phyloP scores from a whole-genome alignment of 2,113 vertebrate species.

The Clinocottus analis region DNA sequence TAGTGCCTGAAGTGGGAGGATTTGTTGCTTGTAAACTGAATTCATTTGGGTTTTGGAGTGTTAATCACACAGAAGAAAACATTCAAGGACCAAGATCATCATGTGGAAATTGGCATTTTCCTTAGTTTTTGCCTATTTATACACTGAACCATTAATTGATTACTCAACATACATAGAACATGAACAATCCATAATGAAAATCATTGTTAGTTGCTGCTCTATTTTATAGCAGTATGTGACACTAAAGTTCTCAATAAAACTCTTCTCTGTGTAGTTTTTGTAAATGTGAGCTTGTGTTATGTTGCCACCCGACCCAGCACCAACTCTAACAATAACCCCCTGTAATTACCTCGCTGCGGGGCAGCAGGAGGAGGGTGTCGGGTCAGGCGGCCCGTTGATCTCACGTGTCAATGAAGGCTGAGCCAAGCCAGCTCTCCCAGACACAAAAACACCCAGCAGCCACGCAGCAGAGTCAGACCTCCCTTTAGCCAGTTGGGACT shows the following conservation, averaged over 20 bases:
- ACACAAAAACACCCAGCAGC: slow-evolving; percentile 61
- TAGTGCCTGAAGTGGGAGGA: neutral
- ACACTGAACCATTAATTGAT: neutral
- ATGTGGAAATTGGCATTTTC: neutral
- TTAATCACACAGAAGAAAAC: neutral
- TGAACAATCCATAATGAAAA: neutral
- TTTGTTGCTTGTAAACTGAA: neutral
- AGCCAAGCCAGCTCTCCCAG: slow-evolving; percentile 48
- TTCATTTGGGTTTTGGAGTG: neutral
- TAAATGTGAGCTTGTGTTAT: neutral
- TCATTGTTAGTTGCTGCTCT: neutral
- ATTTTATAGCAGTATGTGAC: neutral
- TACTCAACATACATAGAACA: neutral
- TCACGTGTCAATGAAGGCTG: slow-evolving; percentile 66
- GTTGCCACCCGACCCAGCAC: slow-evolving; percentile 40
- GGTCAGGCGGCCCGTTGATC: slow-evolving; percentile 57
- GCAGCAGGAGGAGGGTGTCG: slow-evolving; percentile 53
- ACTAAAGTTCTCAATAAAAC: neutral
- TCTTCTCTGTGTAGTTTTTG: neutral
- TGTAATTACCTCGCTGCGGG: slow-evolving; percentile 59
- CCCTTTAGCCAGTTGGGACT: slow-evolving; percentile 42
- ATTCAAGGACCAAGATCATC: neutral
- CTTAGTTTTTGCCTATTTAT: neutral
- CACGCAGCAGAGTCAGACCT: slow-evolving; percentile 35
- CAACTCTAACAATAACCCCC: slow-evolving; percentile 40